Base-by-base conservation (phyloP, 64 coral and sea anemone species). In the Astreopora myriophthalma region DNA sequence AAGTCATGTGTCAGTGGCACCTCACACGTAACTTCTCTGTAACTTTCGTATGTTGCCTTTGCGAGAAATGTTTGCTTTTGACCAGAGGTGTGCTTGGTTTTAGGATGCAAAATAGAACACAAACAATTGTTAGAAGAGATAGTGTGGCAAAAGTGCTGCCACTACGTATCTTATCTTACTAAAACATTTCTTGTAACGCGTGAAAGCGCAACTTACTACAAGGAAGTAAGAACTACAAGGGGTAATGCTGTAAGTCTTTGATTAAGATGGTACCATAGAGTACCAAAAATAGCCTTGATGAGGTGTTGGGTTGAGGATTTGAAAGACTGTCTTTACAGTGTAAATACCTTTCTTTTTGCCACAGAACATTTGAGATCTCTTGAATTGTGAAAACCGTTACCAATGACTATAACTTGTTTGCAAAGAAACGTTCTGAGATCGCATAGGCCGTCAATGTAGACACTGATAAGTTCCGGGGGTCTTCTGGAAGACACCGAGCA, bases 21-120 rank as follows among this genome's bases (percentile, higher is more conserved):
- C 14, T 78, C 48, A 55, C 89, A 91, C 22, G 80, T 76, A 9
- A 91, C 77, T 1, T 76, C 89, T 69, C 89, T 63, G 66, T 70
- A 91, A 61, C 89, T 91, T 61, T 84, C 76, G 46, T 83, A 91
- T 6, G 89, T 83, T 1, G 89, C 89, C 31, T 91, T 73, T 1
- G 89, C 70, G 1, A 91, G 32, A 48, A 91, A 91, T n/a, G 65
- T 73, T 4, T 73, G 71, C 30, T 46, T 91, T 22, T 69, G 27
- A 71, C 55, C 49, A 14, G 71, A 11, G 16, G 46, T 42, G 60
- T 64, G 42, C 64, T 72, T 81, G n/a, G 26, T 73, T 17, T 73
- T 70, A 55, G 33, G 23, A 73, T 48, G 73, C 27, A 69, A 83
- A 84, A 84, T 32, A 29, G 67, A 60, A 84, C n/a, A 73, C 29